A percentile compares a stretch with the other conserved stretches of the same genome.
Conservation (phyloP, 2,888 invertebrate genomes). For the Eristalinus aeneus region DNA sequence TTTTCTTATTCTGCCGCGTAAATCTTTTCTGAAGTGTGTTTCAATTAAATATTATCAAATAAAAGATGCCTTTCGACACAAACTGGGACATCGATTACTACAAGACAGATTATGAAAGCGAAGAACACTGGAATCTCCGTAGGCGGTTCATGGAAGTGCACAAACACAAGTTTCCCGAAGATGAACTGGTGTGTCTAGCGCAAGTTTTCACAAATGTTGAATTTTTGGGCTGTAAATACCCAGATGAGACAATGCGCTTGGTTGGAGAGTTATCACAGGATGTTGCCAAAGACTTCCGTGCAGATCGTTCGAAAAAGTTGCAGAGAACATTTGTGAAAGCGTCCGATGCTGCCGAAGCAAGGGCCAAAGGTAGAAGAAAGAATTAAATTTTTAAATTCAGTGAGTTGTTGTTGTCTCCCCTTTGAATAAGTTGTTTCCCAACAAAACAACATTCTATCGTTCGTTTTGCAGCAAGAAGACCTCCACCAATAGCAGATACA, state of each 20-base stretch:
- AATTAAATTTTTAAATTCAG: constrained; percentile 72
- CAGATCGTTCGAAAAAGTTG: constrained; percentile 83
- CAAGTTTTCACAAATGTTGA: constrained; percentile 94
- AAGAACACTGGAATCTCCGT: constrained; percentile 94
- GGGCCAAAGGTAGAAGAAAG: constrained; percentile 84
- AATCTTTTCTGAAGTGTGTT: not conserved
- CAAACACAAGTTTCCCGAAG: constrained; percentile 88
- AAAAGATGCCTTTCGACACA: constrained; percentile 41
- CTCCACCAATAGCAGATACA: constrained; percentile 44
- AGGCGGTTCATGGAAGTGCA: constrained; percentile 90
- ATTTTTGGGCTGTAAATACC: constrained; percentile 85
- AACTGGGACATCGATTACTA: constrained; percentile 89
- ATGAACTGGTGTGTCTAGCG: constrained; percentile 91
- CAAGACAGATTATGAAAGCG: constrained; percentile 91
- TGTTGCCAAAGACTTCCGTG: constrained; percentile 87
- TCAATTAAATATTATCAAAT: not conserved
- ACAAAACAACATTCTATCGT: not conserved
- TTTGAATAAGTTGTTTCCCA: not conserved
- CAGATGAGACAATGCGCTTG: constrained; percentile 89
- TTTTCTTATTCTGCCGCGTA: not conserved
- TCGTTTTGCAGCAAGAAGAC: constrained; percentile 35
- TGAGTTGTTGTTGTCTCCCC: constrained; percentile 31
- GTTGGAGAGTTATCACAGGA: constrained; percentile 88
- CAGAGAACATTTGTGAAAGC: constrained; percentile 89
- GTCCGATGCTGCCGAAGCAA: constrained; percentile 89